Evolutionary conservation across 1,140 invertebrate species (phyloP).

Genomic region (Akabosia matsudoensis): DNA sequence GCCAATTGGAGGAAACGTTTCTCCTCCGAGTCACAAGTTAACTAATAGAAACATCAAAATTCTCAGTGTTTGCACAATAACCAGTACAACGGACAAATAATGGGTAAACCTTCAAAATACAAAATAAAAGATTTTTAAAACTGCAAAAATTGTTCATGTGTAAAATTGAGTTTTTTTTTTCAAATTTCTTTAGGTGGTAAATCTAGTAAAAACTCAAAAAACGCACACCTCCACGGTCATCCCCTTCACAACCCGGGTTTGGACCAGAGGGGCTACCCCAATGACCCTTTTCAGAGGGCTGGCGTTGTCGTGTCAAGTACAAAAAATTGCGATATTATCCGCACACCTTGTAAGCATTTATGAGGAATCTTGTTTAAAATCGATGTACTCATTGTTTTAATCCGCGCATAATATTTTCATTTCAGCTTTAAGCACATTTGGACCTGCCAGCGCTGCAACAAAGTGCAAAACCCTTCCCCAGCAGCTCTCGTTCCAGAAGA

Average conservation of each 20-base stretch:
- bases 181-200: constrained; percentile 44
- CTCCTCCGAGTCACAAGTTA: too few species aligned
- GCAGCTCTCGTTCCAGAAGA: constrained; percentile 46
- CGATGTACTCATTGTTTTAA: too few species aligned
- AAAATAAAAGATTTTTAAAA: too few species aligned
- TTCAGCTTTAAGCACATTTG: constrained; percentile 45
- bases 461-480: constrained; percentile 47
- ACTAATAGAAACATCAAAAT: too few species aligned
- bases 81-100: too few species aligned
- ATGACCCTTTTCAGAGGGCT: constrained; percentile 43
- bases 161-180: not conserved
- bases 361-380: not conserved
- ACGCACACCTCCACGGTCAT: not conserved
- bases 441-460: constrained; percentile 41
- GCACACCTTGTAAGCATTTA: constrained; percentile 44
- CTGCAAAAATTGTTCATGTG: too few species aligned
- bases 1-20: too few species aligned
- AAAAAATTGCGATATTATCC: constrained; percentile 48
- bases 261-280: constrained; percentile 34
- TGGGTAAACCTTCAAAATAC: too few species aligned
- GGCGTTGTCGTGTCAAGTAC: constrained; percentile 44
- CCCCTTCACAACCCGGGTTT: too few species aligned
- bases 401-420: not conserved
- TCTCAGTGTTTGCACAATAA: too few species aligned
- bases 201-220: constrained; percentile 41